Percentiles rank a stretch among this genome's conserved stretches.
Conservation (phyloP, 2,113 vertebrate genomes). For the Irena cyanogastra region DNA sequence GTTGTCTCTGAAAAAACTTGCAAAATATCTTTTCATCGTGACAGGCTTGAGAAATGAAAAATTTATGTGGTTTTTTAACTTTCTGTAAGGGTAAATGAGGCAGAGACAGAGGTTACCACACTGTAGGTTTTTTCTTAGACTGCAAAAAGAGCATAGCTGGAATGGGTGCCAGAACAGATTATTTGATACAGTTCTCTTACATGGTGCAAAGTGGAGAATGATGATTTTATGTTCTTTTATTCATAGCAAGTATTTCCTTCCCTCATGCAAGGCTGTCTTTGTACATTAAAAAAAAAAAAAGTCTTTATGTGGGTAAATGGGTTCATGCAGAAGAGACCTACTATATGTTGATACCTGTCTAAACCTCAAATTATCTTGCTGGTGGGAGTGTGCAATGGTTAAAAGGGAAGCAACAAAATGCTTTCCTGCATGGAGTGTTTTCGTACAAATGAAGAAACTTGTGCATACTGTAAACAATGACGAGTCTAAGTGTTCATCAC, state of each 20-base stretch:
- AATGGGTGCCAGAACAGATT: background rate
- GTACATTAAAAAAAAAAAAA: background rate
- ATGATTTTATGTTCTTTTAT: background rate
- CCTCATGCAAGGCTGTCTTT: background rate
- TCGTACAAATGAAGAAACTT: background rate
- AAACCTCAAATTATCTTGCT: background rate
- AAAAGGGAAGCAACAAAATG: background rate
- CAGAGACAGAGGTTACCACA: background rate
- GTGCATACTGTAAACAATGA: background rate
- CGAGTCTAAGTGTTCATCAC: background rate
- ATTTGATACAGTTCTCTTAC: background rate
- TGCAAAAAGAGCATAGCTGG: background rate
- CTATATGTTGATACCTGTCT: background rate
- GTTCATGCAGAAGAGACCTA: background rate
- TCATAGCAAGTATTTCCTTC: background rate
- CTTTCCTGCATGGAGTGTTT: background rate
- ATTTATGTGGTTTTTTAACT: background rate
- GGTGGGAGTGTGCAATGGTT: background rate
- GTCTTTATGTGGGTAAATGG: background rate
- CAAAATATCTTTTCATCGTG: background rate
- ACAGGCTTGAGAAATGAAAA: background rate
- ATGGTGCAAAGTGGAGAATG: background rate
- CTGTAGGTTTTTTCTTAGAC: background rate
- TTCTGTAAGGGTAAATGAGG: background rate
- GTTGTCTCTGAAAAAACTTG: background rate